phyloP scores from a whole-genome alignment of 2,888 invertebrate genomes.

The Teleiodes luculella region DNA sequence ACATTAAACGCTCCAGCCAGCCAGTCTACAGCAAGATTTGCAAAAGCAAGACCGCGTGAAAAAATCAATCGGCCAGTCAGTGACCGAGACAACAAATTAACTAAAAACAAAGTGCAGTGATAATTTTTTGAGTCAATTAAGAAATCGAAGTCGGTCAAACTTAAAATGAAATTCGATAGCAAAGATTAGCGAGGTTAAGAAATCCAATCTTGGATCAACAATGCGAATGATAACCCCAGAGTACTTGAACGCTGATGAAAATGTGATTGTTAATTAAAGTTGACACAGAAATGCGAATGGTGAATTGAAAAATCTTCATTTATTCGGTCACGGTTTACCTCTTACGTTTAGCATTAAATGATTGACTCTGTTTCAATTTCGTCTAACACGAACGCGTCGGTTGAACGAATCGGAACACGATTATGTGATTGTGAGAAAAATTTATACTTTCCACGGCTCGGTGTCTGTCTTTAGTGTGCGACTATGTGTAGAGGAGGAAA shows the following conservation, averaged over 20 bases:
- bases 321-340: slow-evolving; percentile 73
- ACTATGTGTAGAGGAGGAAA: slow-evolving; percentile 59
- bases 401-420: slow-evolving; percentile 75
- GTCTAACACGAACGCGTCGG: slow-evolving; percentile 71
- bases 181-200: slow-evolving; percentile 52
- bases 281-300: slow-evolving; percentile 74
- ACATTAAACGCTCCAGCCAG: slow-evolving; percentile 40
- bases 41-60: slow-evolving; percentile 18
- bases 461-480: slow-evolving; percentile 64
- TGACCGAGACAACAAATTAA: slow-evolving; percentile 34
- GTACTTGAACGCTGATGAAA: slow-evolving; percentile 67
- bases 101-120: slow-evolving; percentile 38
- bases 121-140: slow-evolving; percentile 40
- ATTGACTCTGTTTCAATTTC: slow-evolving; percentile 78
- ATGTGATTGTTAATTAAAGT: slow-evolving; percentile 76
- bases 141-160: slow-evolving; percentile 49
- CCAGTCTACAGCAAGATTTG: slow-evolving; percentile 11
- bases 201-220: slow-evolving; percentile 63
- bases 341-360: slow-evolving; percentile 75
- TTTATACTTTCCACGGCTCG: slow-evolving; percentile 61
- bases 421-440: slow-evolving; percentile 76
- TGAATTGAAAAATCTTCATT: slow-evolving; percentile 75
- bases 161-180: slow-evolving; percentile 51
- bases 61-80: slow-evolving; percentile 20
- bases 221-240: slow-evolving; percentile 61